Percentiles rank a stretch among this genome's conserved stretches.
Evolutionary conservation across 2,797 vertebrate genomes (phyloP).

Genomic region (Bradypodion ventrale): DNA sequence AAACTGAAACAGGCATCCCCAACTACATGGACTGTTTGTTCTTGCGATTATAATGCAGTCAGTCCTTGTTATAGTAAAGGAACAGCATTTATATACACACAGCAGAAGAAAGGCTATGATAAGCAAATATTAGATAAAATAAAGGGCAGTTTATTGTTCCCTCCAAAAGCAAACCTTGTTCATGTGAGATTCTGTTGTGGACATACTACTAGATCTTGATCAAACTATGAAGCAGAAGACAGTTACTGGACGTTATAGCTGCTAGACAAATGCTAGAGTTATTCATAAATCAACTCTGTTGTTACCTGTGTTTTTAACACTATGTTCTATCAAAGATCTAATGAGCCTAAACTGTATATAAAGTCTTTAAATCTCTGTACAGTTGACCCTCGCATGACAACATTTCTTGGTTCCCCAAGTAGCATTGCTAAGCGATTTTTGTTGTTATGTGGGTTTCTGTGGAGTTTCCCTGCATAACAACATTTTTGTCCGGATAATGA

Average conservation of each 20-base stretch:
- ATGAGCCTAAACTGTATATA: not conserved
- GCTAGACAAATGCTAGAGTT: not conserved
- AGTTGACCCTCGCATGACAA: too few species aligned
- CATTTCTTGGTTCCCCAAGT: too few species aligned
- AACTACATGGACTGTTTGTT: slow-evolving; percentile 1
- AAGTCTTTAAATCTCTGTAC: not conserved
- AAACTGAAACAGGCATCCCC: not conserved
- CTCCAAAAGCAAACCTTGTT: slow-evolving; percentile 32
- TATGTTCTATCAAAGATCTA: not conserved
- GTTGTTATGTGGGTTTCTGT: too few species aligned
- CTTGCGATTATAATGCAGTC: slow-evolving; percentile 11
- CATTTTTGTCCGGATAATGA: too few species aligned
- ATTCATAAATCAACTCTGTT: slow-evolving; percentile 19
- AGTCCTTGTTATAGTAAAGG: slow-evolving; percentile 16
- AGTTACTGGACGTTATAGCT: not conserved
- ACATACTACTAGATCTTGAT: slow-evolving; percentile 24
- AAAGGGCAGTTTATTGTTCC: slow-evolving; percentile 31
- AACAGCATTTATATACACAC: not conserved
- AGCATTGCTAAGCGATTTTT: too few species aligned
- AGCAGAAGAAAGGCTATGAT: slow-evolving; percentile 27
- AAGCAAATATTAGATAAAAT: slow-evolving; percentile 45
- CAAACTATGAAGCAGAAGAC: not conserved
- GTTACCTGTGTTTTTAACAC: not conserved
- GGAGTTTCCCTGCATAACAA: too few species aligned
- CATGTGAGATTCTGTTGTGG: slow-evolving; percentile 27